Evolutionary conservation across 2,888 invertebrate genomes (phyloP), one percentile per base, ranked within the genome.

Genomic region (Aphodius granarius): DNA sequence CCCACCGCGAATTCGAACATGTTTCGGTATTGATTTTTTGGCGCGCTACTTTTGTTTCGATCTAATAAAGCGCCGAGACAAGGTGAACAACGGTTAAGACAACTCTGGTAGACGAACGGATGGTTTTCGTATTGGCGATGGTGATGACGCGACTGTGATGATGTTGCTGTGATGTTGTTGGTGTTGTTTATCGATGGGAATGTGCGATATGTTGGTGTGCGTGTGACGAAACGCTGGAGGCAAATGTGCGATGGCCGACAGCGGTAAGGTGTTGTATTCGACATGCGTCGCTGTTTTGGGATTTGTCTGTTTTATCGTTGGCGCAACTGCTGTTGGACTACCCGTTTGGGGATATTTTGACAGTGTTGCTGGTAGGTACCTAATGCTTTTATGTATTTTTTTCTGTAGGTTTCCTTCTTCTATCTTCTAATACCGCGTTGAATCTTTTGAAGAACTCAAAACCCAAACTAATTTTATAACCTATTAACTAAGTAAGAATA

Each of bases 301-400:
- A 84, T 94, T 94, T 86, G 90, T 94, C 81, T 94, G 94, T 85
- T 94, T 95, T 85, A 92, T 94, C 78, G 90, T 96, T 81, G 95
- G 95, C 83, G 94, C 95, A 76, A 92, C 94, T 66, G 94, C 95
- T 72, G 92, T 95, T 73, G 95, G 94, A 79, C 90, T 95, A 83
- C 96, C 96, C 71, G 91, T 94, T 83, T 96, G 96, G 96, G 96
- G 95, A 78, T 93, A 95, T 86, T 96, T 94, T 88, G 91, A 91
- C 84, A 93, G 79, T 70, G 79, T 72, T 66, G 74, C 70, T 63
- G 75, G 75, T 75, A 74, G 72, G 76, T 43, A 23, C 23, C 23
- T 23, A 43, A 43, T 43, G 2, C 2, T 43, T 43, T 43, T 43
- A 43, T 1, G n/a, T n/a, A n/a, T 43, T 43, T 43, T 43, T n/a